A percentile compares a stretch with the other conserved stretches of the same genome.
These are phyloP conservation scores for Enteromius unitaeniatus DNA, from an alignment of 2,797 vertebrate genomes.

Conservation along the genomic window DNA sequence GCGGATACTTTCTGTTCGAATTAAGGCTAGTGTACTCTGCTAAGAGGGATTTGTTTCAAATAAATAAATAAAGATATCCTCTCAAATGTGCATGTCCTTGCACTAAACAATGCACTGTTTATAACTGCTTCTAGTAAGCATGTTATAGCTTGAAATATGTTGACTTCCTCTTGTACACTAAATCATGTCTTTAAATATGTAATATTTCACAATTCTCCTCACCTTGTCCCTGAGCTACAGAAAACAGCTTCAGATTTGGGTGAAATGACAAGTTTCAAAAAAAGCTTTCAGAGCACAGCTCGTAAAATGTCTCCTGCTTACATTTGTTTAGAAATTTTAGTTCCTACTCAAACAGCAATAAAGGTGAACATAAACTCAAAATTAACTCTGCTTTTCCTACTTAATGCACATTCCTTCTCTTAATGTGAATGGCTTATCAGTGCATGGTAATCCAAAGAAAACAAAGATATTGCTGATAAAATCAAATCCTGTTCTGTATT, in stretches of 20 bases:
- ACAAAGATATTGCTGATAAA: background rate
- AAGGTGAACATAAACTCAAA: background rate
- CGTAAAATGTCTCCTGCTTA: background rate
- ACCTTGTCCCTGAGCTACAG: background rate
- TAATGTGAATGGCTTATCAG: background rate
- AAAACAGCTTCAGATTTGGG: conserved; percentile 2
- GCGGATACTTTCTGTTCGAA: conserved; percentile 68
- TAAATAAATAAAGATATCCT: background rate
- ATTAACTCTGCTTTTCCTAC: background rate
- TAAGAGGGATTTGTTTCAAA: background rate
- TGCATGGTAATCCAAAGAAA: background rate
- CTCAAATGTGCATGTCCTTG: background rate
- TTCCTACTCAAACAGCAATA: background rate
- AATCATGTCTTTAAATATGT: background rate
- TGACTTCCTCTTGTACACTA: background rate
- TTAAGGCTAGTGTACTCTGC: conserved; percentile 19
- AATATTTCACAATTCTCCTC: background rate
- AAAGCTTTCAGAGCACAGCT: background rate
- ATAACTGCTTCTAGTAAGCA: background rate
- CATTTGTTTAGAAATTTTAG: background rate
- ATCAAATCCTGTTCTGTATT: background rate
- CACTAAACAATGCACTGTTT: background rate
- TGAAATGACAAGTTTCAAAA: background rate
- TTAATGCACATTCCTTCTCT: background rate
- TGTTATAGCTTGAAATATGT: background rate